Evolutionary conservation across 2,113 vertebrate genomes (phyloP), one percentile per base, ranked within the genome.

Genomic region (Ariopsis seemanni): DNA sequence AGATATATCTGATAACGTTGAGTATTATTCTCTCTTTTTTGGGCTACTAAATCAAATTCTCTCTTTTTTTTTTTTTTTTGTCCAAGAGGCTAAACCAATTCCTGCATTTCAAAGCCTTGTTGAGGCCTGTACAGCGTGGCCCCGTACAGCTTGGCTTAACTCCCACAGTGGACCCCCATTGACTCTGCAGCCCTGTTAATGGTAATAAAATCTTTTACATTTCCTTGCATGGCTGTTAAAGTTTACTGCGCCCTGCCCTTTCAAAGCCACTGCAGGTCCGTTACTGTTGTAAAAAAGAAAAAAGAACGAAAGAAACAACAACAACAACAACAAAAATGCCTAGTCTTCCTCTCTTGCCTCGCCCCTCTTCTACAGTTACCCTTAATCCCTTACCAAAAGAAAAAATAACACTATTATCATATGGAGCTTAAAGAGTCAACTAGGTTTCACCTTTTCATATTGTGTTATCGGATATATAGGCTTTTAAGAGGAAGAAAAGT

Each of bases 151-250:
- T 74, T 63, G 82, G 77, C 88, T 89, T 34, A 80, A 83, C 84
- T 86, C 90, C 88, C 82, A 92, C 93, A 93, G 93, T 88, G 86
- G 93, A 89, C 89, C 89, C 87, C 90, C 93, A 91, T 91, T 94
- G 93, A 90, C 81, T 88, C 89, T 83, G 88, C 92, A 91, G 91
- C 84, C 92, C 90, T 91, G 92, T 93, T 92, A 94, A 94, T 91
- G 87, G 90, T 93, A 92, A 90, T 95, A 94, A 95, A 94, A 91
- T 93, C 62, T 93, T 94, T 94, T 94, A 95, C 93, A 91, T 90
- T 91, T 91, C 90, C 92, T 91, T 72, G 71, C 86, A 87, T 75
- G 86, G 89, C 79, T 86, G 89, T 89, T 88, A 91, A 89, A 82
- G 79, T 91, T 91, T 89, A 92, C 88, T 90, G 83, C 90, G 4